Base-by-base conservation (phyloP, 2,797 vertebrate genomes). In the Betta splendens region DNA sequence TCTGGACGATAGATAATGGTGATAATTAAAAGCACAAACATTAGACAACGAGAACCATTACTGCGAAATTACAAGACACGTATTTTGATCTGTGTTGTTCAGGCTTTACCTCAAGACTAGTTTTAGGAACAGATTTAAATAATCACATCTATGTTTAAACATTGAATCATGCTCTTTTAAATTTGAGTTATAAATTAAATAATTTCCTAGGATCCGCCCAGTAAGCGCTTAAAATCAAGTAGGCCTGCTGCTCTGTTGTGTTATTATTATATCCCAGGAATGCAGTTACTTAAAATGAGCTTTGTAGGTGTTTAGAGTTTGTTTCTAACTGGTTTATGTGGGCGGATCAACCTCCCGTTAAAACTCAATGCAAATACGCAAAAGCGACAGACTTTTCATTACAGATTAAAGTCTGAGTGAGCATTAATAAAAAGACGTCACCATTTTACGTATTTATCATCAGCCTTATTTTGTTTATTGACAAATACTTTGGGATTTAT, bases 141-240 rank as follows among this genome's bases (percentile, higher is more conserved):
- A 1, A 4, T 15, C 17, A 10, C 32, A 4, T 5, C 13, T 1
- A 11, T 7, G 32, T n/a, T 1, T 5, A 4, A 1, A 3, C 7
- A 2, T 47, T 38, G 9, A 11, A 11, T 17, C 11, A 45, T 26
- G 1, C n/a, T 21, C n/a, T 2, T 5, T 2, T 9, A 7, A 13
- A 9, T 11, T 21, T 20, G 17, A 11, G 23, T 23, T 2, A 3
- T 1, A 17, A 21, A n/a, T n/a, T n/a, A 7, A 16, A 17, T 18
- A 25, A 11, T 10, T 13, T 12, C 33, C 1, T 7, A 9, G 1
- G 31, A 32, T 9, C 45, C 29, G 10, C 33, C 1, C 18, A 23
- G 9, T 18, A 2, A 20, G 32, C 26, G 17, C 15, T 9, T 8
- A 44, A 1, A 23, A 29, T 21, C 21, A 36, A 9, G 7, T 3